A percentile compares a stretch with the other conserved stretches of the same genome.
Evolutionary conservation across 2,888 invertebrate genomes (phyloP).

Genomic region (Eilema depressum): DNA sequence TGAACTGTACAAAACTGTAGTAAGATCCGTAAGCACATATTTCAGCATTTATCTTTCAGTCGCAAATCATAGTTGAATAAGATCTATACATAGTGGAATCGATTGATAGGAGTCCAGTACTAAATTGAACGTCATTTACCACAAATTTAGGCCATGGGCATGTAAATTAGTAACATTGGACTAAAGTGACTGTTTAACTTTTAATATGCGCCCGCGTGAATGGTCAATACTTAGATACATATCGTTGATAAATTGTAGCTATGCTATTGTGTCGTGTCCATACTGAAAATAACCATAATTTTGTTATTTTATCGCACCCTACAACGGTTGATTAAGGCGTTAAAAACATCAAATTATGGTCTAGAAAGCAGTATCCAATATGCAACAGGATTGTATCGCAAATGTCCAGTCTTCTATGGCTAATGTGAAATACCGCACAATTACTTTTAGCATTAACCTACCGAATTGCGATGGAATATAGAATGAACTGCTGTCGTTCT

Average conservation of each 20-base stretch:
- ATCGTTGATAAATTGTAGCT: slow-evolving; percentile 65
- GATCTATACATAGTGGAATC: slow-evolving; percentile 26
- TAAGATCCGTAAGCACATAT: slow-evolving; percentile 38
- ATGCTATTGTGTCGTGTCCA: slow-evolving; percentile 49
- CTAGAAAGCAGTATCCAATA: slow-evolving; percentile 35
- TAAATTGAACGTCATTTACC: slow-evolving; percentile 16
- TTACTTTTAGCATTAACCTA: slow-evolving; percentile 64
- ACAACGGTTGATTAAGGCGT: too few species aligned
- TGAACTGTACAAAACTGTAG: slow-evolving; percentile 38
- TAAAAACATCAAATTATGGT: slow-evolving; percentile 39
- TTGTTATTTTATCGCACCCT: slow-evolving; percentile 19
- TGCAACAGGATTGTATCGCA: slow-evolving; percentile 44
- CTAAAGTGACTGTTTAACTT: slow-evolving; percentile 42
- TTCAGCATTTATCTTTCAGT: slow-evolving; percentile 43
- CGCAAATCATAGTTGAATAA: slow-evolving; percentile 23
- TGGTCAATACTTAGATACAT: slow-evolving; percentile 69
- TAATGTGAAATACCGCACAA: slow-evolving; percentile 77
- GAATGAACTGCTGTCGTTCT: slow-evolving; percentile 14
- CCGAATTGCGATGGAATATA: slow-evolving; percentile 54
- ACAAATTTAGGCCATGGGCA: slow-evolving; percentile 8
- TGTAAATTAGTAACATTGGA: slow-evolving; percentile 25
- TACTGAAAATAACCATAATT: slow-evolving; percentile 34
- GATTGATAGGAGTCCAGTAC: slow-evolving; percentile 28
- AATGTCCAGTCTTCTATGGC: slow-evolving; percentile 52
- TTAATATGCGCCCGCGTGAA: slow-evolving; percentile 51